Evolutionary conservation across 1,140 invertebrate genomes (phyloP), one percentile per base, ranked within the genome.

Genomic region (Zaprionus africanus): DNA sequence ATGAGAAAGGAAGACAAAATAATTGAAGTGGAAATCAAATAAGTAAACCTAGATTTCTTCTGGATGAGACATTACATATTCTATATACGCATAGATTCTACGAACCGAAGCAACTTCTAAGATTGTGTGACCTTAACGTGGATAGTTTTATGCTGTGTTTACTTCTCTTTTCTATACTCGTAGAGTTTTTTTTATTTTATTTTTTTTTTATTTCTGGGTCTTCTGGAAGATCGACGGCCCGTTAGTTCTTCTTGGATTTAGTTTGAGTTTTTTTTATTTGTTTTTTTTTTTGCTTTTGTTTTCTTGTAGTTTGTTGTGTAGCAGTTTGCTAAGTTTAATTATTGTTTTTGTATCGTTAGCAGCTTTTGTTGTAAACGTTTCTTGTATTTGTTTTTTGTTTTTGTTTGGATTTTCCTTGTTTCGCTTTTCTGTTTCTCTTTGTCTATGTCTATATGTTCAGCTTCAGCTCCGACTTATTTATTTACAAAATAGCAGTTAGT

Each of bases 321-420:
- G 70, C 70, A 59, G 38, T 88, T 85, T 82, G 85, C 85, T 90
- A 88, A 85, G 65, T 90, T 81, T 88, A 90, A 88, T 88, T 88
- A 90, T 88, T 90, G 85, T 88, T 90, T 90, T 88, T 88, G 85
- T 88, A 88, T 88, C 85, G 78, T 88, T 88, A 88, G 85, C 85
- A 88, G 85, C 85, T 88, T 88, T 87, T 76, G 78, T 79, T 65
- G 59, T 84, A 77, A 58, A 73, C 43, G 28, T 85, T 70, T 82
- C 53, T 74, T 80, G 73, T 72, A 46, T 67, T 66, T 79, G 19
- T 66, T 64, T 83, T 66, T 61, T 58, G 49, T 83, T 75, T 36
- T 72, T 41, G 38, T 54, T 56, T 59, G 71, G 75, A 43, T 82
- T 82, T 62, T 61, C n/a, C 41, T 46, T 46, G 41, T 46, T 46